A percentile compares a stretch with the other conserved stretches of the same genome.
phyloP scores from a whole-genome alignment of 2,888 invertebrate species.

The Gortyna flavago region DNA sequence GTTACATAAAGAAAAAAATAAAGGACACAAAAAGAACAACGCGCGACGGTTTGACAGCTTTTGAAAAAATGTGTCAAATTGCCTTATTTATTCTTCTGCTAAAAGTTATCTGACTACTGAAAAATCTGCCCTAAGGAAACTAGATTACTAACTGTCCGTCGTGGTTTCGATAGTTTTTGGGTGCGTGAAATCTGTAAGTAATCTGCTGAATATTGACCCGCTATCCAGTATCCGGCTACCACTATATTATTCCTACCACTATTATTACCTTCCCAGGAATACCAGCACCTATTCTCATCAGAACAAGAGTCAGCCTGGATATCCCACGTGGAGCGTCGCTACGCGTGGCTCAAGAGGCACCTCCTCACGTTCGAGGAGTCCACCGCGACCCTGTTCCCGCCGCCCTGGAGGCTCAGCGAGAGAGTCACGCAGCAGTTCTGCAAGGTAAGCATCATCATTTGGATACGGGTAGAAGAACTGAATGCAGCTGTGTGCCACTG shows the following conservation, averaged over 20 bases:
- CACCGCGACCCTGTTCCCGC: slow-evolving; percentile 96
- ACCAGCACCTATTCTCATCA: slow-evolving; percentile 97
- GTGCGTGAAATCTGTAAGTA: no score
- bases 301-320: slow-evolving; percentile 99
- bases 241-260: background rate
- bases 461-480: background rate
- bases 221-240: no score
- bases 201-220: background rate
- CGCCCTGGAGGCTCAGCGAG: slow-evolving; percentile 98
- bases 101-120: no score
- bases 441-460: slow-evolving; percentile 76
- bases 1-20: no score
- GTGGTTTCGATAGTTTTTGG: background rate
- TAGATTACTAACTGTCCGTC: no score
- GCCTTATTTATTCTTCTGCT: no score
- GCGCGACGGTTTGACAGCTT: no score
- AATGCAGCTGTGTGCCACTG: background rate
- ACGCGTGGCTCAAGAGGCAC: slow-evolving; percentile 98
- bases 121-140: no score
- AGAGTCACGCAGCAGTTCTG: slow-evolving; percentile 97
- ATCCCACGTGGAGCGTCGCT: slow-evolving; percentile 97
- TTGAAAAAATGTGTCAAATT: no score
- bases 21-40: no score
- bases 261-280: slow-evolving; percentile 92
- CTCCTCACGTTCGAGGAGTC: slow-evolving; percentile 98